Percentiles rank a stretch among this genome's conserved stretches.
These are phyloP conservation scores for Tolmerus cingulatus DNA, from an alignment of 2,888 invertebrate genomes.

Conservation along the genomic window DNA sequence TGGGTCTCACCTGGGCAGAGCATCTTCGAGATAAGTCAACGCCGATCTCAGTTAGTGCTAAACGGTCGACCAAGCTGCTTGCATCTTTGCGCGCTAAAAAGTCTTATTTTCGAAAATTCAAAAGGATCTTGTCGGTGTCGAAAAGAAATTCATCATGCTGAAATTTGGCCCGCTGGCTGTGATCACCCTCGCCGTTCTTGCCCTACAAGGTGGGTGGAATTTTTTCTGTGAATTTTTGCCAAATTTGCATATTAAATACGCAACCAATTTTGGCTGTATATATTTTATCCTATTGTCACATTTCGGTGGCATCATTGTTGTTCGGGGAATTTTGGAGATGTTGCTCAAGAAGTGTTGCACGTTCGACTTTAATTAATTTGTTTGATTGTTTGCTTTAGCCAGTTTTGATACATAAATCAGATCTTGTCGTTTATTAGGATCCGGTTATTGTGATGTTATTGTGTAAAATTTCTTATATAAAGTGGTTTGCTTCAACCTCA, in stretches of 20 bases:
- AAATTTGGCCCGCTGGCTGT: conserved; percentile 11
- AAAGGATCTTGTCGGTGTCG: not conserved
- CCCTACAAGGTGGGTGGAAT: conserved; percentile 32
- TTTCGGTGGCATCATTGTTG: not conserved
- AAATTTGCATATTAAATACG: not conserved
- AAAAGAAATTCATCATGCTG: conserved; percentile 20
- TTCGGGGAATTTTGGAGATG: not conserved
- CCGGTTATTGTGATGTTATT: not conserved
- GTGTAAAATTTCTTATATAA: not conserved
- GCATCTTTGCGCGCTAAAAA: not conserved
- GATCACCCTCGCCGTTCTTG: conserved; percentile 6
- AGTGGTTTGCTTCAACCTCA: not conserved
- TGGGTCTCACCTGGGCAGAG: not conserved
- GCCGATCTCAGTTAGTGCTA: conserved; percentile 7
- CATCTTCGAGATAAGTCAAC: not conserved
- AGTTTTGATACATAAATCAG: not conserved
- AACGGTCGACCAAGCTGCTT: not conserved
- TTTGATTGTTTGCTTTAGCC: not conserved
- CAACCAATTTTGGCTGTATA: not conserved
- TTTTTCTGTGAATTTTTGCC: not conserved
- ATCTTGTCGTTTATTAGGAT: not conserved
- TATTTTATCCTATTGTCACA: not conserved
- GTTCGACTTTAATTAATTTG: not conserved
- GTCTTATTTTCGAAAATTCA: not conserved
- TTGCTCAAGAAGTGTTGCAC: not conserved